Percentiles rank a stretch among this genome's conserved stretches.
phyloP scores from a whole-genome alignment of 2,113 vertebrate genomes.

The Anolis carolinensis region DNA sequence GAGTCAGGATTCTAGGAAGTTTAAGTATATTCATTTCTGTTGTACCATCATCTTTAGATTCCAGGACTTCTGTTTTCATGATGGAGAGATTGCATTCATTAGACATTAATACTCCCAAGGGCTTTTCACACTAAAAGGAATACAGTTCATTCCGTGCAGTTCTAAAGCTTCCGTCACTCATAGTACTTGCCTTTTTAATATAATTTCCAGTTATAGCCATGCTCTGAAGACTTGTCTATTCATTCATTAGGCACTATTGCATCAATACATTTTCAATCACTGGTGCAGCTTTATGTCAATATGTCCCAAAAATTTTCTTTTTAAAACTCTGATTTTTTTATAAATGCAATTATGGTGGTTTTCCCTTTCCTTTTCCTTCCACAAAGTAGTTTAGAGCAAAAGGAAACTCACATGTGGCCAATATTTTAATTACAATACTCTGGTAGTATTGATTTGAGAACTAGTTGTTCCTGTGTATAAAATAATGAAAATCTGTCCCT shows the following conservation, averaged over 20 bases:
- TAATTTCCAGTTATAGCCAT: no score
- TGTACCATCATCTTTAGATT: background rate
- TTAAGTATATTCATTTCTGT: background rate
- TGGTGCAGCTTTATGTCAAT: background rate
- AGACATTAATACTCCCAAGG: background rate
- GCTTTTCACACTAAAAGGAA: background rate
- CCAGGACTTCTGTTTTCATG: background rate
- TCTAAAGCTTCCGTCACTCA: no score
- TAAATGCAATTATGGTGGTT: background rate
- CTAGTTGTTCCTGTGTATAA: constrained; percentile 17
- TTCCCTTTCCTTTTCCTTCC: constrained; percentile 5
- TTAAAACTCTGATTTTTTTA: no score
- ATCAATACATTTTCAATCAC: background rate
- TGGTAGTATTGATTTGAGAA: constrained; percentile 23
- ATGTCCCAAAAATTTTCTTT: no score
- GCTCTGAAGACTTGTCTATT: background rate
- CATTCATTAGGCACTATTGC: background rate
- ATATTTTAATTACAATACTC: constrained; percentile 29
- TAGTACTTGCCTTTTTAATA: no score
- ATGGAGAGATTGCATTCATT: background rate
- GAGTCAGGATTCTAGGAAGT: background rate
- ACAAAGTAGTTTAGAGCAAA: constrained; percentile 5
- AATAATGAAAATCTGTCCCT: constrained; percentile 39
- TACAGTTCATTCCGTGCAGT: no score
- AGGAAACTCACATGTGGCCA: background rate